A percentile compares a stretch with the other conserved stretches of the same genome.
Evolutionary conservation across 2,113 vertebrate species (phyloP).

Genomic region (Raja brachyura): DNA sequence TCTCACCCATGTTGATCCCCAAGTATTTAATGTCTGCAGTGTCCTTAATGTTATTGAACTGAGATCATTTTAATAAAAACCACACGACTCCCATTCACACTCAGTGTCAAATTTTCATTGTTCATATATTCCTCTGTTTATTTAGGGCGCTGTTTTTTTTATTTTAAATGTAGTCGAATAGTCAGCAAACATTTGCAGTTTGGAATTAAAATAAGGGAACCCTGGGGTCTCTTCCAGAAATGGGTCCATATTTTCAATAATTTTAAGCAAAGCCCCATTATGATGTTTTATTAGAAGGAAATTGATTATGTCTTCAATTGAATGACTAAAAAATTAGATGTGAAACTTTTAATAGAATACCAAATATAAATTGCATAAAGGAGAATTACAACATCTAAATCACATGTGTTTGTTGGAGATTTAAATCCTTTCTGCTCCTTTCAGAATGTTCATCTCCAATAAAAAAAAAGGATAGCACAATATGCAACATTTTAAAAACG

Average conservation of each 20-base stretch:
- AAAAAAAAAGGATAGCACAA: not conserved
- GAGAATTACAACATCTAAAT: not conserved
- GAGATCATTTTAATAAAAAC: not conserved
- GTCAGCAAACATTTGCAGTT: not conserved
- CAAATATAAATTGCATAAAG: not conserved
- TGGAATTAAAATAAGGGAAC: not conserved
- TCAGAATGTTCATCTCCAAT: not conserved
- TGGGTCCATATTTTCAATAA: not conserved
- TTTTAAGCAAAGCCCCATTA: not conserved
- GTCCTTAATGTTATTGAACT: not conserved
- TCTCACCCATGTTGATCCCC: not conserved
- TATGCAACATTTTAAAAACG: not conserved
- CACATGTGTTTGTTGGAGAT: not conserved
- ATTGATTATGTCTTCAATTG: not conserved
- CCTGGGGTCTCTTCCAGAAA: not conserved
- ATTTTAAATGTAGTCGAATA: not conserved
- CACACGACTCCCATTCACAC: too few relatives aligned
- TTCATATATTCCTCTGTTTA: not conserved
- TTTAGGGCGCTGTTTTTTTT: not conserved
- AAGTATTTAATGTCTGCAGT: too few relatives aligned
- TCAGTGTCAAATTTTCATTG: not conserved
- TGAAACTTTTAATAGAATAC: not conserved
- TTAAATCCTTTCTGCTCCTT: constrained; percentile 1
- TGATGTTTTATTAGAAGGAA: not conserved
- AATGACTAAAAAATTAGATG: not conserved